Conservation (phyloP, 1,140 invertebrate species). For the Bombus ignitus region DNA sequence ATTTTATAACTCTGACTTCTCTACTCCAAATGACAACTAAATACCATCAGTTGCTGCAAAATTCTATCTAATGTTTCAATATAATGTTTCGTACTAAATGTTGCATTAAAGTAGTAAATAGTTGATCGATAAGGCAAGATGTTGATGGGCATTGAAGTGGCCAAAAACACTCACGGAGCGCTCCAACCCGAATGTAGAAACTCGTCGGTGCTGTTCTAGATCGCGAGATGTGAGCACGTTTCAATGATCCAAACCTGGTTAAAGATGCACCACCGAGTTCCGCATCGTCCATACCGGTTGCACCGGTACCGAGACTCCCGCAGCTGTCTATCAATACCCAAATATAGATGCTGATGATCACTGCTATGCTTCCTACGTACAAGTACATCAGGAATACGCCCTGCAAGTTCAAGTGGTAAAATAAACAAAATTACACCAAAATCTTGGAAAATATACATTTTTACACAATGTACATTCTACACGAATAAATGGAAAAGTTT, state of each 20-base stretch:
- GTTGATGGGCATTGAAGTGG: not conserved
- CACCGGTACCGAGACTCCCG: conserved; percentile 75
- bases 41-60: too few species aligned
- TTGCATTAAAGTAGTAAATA: too few species aligned
- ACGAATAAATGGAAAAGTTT: not conserved
- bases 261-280: conserved; percentile 81
- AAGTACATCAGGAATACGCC: conserved; percentile 86
- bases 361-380: conserved; percentile 85
- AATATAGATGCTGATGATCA: conserved; percentile 87
- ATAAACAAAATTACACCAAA: not conserved
- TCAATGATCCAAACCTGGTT: conserved; percentile 84
- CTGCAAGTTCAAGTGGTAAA: conserved; percentile 74
- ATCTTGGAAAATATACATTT: not conserved
- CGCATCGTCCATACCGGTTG: conserved; percentile 75
- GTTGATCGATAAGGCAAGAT: too few species aligned
- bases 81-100: too few species aligned
- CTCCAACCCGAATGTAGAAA: conserved; percentile 87
- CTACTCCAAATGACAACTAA: too few species aligned
- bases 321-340: conserved; percentile 85
- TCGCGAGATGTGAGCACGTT: conserved; percentile 84
- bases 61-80: too few species aligned
- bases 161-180: conserved; percentile 82
- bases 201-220: conserved; percentile 84
- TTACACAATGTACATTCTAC: not conserved
- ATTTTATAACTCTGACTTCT: too few species aligned